Evolutionary conservation across 2,888 invertebrate species (phyloP).

Genomic region (Drosophila fulvimacula): DNA sequence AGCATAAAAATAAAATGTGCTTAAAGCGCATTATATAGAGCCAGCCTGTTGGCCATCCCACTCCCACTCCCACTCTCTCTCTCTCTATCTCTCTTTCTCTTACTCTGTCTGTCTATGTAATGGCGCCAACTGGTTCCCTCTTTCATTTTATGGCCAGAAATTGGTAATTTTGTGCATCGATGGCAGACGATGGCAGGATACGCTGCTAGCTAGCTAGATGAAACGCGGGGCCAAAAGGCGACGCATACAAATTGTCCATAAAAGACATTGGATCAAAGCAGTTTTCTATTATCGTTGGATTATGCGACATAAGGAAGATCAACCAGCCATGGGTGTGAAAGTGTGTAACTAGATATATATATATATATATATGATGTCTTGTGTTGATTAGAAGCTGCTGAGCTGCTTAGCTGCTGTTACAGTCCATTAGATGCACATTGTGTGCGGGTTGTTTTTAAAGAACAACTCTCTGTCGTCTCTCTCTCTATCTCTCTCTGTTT

Average conservation of each 20-base stretch:
- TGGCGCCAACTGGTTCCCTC: constrained; percentile 73
- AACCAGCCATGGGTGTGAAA: constrained; percentile 12
- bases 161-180: constrained; percentile 76
- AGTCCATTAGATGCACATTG: constrained; percentile 63
- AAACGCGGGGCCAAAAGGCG: constrained; percentile 56
- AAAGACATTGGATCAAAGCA: constrained; percentile 73
- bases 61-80: not conserved
- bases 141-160: constrained; percentile 74
- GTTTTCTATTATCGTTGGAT: constrained; percentile 68
- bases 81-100: not conserved
- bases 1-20: constrained; percentile 83
- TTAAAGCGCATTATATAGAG: constrained; percentile 83
- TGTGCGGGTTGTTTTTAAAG: constrained; percentile 28
- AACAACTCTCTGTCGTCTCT: not conserved
- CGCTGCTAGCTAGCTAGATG: not conserved
- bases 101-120: constrained; percentile 33
- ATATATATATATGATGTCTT: constrained; percentile 33
- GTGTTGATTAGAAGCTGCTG: constrained; percentile 56
- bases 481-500: not conserved
- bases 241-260: constrained; percentile 84
- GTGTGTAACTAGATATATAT: not conserved
- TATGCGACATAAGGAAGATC: constrained; percentile 61
- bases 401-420: constrained; percentile 26
- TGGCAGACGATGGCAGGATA: constrained; percentile 39
- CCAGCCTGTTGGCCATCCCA: constrained; percentile 24